phyloP scores from a whole-genome alignment of 2,888 invertebrate species.

The Aphodius sticticus region DNA sequence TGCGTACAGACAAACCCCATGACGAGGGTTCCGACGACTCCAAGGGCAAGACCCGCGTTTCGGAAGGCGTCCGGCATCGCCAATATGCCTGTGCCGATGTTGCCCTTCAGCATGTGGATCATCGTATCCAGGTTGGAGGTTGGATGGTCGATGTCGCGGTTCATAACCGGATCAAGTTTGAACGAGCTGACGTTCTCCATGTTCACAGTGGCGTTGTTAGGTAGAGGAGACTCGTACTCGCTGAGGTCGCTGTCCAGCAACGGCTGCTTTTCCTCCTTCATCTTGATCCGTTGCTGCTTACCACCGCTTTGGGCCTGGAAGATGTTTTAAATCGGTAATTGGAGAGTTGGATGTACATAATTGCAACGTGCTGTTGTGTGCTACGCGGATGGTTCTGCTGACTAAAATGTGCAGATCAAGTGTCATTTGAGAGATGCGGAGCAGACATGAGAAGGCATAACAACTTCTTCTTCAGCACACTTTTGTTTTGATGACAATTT shows the following conservation, averaged over 20 bases:
- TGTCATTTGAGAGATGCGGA: no score
- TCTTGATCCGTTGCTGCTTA: conserved; percentile 53
- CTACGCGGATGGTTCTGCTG: no score
- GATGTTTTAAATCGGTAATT: background rate
- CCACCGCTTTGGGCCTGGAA: conserved; percentile 35
- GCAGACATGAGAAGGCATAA: no score
- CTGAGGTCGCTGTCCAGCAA: conserved; percentile 60
- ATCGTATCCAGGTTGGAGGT: conserved; percentile 83
- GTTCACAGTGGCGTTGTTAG: conserved; percentile 37
- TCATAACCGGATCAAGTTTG: conserved; percentile 68
- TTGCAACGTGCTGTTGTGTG: no score
- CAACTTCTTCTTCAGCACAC: no score
- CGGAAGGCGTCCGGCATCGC: conserved; percentile 97
- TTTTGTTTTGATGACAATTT: no score
- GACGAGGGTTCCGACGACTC: conserved; percentile 80
- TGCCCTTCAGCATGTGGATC: conserved; percentile 77
- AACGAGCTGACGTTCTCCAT: conserved; percentile 47
- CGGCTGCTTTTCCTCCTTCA: conserved; percentile 77
- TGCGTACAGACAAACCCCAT: conserved; percentile 92
- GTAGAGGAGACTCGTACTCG: conserved; percentile 43
- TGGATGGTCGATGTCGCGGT: conserved; percentile 77
- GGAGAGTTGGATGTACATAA: no score
- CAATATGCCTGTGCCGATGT: conserved; percentile 91
- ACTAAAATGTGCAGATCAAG: no score
- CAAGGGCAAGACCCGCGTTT: conserved; percentile 88